These are phyloP conservation scores for Cordilura impudica DNA, from an alignment of 2,888 invertebrate species.

Conservation along the genomic window DNA sequence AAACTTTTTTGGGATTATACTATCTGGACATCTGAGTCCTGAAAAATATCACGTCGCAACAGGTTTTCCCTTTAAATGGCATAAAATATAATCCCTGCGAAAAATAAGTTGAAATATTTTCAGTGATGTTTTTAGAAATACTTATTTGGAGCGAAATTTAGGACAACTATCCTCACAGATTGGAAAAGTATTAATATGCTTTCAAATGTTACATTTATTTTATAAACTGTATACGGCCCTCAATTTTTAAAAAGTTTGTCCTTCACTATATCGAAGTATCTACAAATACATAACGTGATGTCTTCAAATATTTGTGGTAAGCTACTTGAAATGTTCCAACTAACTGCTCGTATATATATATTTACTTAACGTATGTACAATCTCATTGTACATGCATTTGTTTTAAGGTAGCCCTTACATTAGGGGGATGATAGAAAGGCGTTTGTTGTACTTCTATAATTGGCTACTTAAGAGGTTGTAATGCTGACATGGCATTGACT, in stretches of 20 bases:
- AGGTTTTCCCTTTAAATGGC: too few species aligned
- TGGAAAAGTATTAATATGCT: too few species aligned
- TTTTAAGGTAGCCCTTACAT: conserved; percentile 27
- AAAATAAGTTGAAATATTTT: too few species aligned
- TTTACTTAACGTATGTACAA: background rate
- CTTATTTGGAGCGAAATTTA: too few species aligned
- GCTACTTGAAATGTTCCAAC: background rate
- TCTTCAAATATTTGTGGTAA: conserved; percentile 32
- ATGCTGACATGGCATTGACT: conserved; percentile 37
- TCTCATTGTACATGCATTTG: conserved; percentile 12
- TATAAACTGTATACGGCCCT: too few species aligned
- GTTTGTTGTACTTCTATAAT: conserved; percentile 19
- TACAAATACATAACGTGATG: background rate
- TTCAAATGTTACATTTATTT: too few species aligned
- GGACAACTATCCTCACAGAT: too few species aligned
- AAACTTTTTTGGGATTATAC: too few species aligned
- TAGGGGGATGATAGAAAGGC: background rate
- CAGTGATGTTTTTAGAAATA: too few species aligned
- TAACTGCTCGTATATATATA: background rate
- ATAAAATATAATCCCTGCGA: too few species aligned
- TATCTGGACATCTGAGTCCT: too few species aligned
- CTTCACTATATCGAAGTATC: background rate
- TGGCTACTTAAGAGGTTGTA: background rate
- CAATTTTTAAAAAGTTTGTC: background rate
- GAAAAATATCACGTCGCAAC: too few species aligned